Percentiles rank a stretch among this genome's conserved stretches.
Evolutionary conservation across 2,113 vertebrate species (phyloP).

Genomic region (Pseudorasbora parva): DNA sequence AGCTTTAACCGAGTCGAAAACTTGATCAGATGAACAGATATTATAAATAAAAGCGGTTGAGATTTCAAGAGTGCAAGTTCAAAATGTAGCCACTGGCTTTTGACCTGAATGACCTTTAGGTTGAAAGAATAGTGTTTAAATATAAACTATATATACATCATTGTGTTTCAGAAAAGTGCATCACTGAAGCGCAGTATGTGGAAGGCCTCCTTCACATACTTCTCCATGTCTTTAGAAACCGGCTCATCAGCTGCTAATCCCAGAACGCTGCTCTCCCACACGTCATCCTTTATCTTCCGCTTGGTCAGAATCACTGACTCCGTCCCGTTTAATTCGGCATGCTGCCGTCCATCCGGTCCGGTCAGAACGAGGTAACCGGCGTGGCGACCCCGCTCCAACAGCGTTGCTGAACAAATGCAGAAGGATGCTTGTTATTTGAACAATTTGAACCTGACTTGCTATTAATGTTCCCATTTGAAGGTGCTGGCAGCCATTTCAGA

Average conservation of each 20-base stretch:
- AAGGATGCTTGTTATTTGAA: neutral
- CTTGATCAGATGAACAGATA: neutral
- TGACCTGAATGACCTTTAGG: neutral
- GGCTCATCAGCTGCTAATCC: constrained; percentile 16
- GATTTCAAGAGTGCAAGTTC: neutral
- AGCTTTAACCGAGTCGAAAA: neutral
- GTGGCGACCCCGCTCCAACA: constrained; percentile 88
- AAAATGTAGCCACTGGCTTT: neutral
- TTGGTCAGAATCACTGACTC: constrained; percentile 82
- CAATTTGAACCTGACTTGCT: neutral
- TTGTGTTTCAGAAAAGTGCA: constrained; percentile 10
- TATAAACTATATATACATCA: neutral
- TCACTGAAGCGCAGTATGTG: constrained; percentile 85
- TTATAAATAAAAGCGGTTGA: neutral
- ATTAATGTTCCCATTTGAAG: neutral
- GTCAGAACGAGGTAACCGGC: constrained; percentile 87
- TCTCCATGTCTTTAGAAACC: constrained; percentile 58
- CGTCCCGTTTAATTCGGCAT: neutral
- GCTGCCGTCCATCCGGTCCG: constrained; percentile 65
- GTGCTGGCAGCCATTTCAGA: neutral
- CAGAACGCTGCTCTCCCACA: constrained; percentile 72
- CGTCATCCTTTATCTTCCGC: constrained; percentile 83
- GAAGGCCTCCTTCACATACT: constrained; percentile 81
- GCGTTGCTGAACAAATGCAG: constrained; percentile 69
- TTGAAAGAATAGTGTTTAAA: neutral